Evolutionary conservation across 2,888 invertebrate genomes (phyloP).

Genomic region (Heteromyza rotundicornis): DNA sequence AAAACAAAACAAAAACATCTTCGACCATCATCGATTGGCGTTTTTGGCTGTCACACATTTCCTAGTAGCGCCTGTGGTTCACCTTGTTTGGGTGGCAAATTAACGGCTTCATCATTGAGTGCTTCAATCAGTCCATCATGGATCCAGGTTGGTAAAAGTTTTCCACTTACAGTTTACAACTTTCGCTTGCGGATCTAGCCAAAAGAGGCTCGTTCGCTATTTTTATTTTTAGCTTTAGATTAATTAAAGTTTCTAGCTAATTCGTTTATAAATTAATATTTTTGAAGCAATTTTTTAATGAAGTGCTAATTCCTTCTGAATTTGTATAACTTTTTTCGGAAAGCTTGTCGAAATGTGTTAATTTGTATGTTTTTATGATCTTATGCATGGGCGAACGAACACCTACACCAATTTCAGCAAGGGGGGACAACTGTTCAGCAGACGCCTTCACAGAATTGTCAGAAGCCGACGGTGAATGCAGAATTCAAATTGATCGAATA

Average conservation of each 20-base stretch:
- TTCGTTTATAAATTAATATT: neutral
- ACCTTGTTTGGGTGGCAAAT: slow-evolving; percentile 9
- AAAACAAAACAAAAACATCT: slow-evolving; percentile 3
- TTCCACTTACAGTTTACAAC: neutral
- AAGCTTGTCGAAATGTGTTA: slow-evolving; percentile 7
- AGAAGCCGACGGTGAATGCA: neutral
- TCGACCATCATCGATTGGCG: neutral
- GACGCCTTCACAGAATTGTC: neutral
- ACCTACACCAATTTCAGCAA: neutral
- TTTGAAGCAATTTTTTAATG: neutral
- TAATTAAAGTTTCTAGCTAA: neutral
- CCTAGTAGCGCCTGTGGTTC: neutral
- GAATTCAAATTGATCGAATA: too few relatives aligned
- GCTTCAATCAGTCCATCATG: slow-evolving; percentile 33
- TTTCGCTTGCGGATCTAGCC: neutral
- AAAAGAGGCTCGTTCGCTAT: too few relatives aligned
- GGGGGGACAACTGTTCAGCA: too few relatives aligned
- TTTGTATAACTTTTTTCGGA: neutral
- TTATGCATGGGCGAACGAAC: neutral
- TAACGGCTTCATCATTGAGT: slow-evolving; percentile 34
- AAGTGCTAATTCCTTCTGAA: slow-evolving; percentile 14
- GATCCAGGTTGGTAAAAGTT: slow-evolving; percentile 34
- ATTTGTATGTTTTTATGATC: slow-evolving; percentile 3
- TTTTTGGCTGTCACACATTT: neutral
- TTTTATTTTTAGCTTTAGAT: neutral